Evolutionary conservation across 2,888 invertebrate genomes (phyloP).

Genomic region (Lamellibrachia columna): DNA sequence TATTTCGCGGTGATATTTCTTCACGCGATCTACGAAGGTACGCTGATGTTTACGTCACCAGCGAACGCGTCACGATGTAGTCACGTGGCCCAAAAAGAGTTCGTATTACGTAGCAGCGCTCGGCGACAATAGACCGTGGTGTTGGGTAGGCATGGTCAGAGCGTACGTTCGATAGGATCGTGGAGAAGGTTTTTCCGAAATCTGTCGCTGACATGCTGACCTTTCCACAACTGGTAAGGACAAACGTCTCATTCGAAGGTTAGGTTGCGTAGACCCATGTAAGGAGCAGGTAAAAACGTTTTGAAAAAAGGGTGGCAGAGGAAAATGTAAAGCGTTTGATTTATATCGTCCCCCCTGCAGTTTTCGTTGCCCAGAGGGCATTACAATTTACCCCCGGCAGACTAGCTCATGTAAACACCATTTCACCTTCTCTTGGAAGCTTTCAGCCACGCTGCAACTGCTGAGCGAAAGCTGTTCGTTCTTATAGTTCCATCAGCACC

Average conservation of each 20-base stretch:
- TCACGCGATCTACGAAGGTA: not conserved
- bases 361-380: too few species aligned
- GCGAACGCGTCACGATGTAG: not conserved
- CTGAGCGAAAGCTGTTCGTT: too few species aligned
- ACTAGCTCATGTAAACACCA: too few species aligned
- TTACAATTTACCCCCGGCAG: too few species aligned
- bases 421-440: too few species aligned
- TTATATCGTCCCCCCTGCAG: too few species aligned
- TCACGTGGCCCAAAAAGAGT: not conserved
- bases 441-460: too few species aligned
- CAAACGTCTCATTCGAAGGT: not conserved
- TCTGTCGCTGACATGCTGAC: not conserved
- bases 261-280: not conserved
- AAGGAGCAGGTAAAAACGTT: not conserved
- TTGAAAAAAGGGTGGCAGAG: not conserved
- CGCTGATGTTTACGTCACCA: not conserved
- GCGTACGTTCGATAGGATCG: slow-evolving; percentile 16
- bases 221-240: slow-evolving; percentile 4
- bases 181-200: not conserved
- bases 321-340: too few species aligned
- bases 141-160: slow-evolving; percentile 3
- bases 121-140: not conserved
- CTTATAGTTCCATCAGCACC: too few species aligned
- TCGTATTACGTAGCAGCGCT: slow-evolving; percentile 3
- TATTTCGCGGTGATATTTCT: not conserved